Evolutionary conservation across 2,113 vertebrate species (phyloP).

Genomic region (Lophotis ruficrista): DNA sequence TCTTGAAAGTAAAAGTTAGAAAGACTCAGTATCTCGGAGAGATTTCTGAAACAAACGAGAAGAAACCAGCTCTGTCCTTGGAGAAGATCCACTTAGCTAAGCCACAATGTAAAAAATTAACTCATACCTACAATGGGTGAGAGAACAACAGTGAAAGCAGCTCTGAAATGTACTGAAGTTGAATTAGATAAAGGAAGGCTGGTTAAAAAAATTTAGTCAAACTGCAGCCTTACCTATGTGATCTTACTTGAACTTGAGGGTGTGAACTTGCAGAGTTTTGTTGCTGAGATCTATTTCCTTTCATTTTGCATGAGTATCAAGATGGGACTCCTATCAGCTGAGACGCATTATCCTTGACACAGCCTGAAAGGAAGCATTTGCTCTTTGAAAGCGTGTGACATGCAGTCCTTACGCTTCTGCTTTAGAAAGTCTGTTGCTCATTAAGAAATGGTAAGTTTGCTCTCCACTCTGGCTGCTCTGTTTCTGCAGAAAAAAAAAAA

Average conservation of each 20-base stretch:
- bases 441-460: conserved; percentile 7
- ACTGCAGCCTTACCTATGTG: background rate
- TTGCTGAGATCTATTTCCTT: background rate
- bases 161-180: background rate
- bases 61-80: background rate
- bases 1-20: background rate
- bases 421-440: background rate
- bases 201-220: background rate
- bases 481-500: background rate
- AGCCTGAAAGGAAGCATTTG: background rate
- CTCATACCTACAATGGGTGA: background rate
- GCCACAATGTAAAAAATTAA: background rate
- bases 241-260: background rate
- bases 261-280: background rate
- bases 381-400: background rate
- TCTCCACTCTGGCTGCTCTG: background rate
- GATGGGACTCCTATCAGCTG: background rate
- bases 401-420: background rate
- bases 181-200: background rate
- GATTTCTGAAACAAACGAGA: background rate
- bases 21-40: background rate
- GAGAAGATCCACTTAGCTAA: background rate
- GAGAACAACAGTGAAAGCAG: background rate
- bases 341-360: background rate
- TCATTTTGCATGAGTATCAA: background rate